These are phyloP conservation scores for Hylaeus volcanicus DNA, from an alignment of 1,140 invertebrate genomes.

Conservation along the genomic window DNA sequence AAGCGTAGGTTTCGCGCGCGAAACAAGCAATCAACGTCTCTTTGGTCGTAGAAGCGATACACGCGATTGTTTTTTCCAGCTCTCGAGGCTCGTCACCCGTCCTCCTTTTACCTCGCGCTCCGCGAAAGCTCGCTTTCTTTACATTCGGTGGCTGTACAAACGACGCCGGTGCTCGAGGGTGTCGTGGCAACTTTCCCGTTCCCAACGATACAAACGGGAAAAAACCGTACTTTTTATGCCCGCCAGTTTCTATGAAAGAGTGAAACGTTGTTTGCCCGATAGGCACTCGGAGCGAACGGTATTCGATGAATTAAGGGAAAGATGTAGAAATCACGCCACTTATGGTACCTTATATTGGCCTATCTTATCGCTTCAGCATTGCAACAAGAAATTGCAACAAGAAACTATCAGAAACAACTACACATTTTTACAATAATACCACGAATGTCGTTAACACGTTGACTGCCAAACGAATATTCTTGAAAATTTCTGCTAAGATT, in stretches of 20 bases:
- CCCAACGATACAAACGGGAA: conserved; percentile 8
- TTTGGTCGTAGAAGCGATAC: conserved; percentile 16
- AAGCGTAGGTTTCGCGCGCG: neutral
- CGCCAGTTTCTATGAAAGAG: neutral
- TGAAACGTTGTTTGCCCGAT: neutral
- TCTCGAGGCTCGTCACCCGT: conserved; percentile 17
- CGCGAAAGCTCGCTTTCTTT: conserved; percentile 31
- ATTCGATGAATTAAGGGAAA: too few relatives aligned
- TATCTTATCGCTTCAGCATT: too few relatives aligned
- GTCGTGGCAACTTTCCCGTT: neutral
- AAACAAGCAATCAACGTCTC: neutral
- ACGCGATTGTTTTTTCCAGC: conserved; percentile 4
- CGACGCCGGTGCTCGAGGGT: conserved; percentile 26
- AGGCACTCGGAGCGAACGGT: too few relatives aligned
- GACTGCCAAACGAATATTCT: too few relatives aligned
- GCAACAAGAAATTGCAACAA: too few relatives aligned
- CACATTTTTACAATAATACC: too few relatives aligned
- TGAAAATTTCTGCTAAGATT: too few relatives aligned
- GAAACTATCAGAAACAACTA: too few relatives aligned
- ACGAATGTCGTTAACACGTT: too few relatives aligned
- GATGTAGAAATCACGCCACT: too few relatives aligned
- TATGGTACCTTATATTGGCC: too few relatives aligned
- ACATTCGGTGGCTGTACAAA: conserved; percentile 11
- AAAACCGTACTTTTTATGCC: neutral
- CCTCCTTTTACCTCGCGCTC: neutral